A percentile compares a stretch with the other conserved stretches of the same genome.
Evolutionary conservation across 2,113 vertebrate genomes (phyloP).

Genomic region (Hemibates koningsi): DNA sequence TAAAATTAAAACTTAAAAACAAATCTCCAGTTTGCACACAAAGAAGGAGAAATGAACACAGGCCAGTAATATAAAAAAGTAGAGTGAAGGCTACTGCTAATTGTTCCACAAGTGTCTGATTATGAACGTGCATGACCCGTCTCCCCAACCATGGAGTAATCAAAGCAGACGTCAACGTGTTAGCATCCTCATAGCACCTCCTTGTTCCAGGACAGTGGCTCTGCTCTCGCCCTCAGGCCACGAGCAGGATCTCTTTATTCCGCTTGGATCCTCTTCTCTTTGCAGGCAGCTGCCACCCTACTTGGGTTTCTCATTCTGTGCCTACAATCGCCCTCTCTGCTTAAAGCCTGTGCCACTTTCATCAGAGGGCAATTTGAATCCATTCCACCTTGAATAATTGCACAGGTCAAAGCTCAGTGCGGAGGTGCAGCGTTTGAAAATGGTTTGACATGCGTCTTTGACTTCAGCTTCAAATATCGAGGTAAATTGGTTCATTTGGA

Average conservation of each 20-base stretch:
- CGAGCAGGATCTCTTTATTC: constrained; percentile 42
- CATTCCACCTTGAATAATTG: constrained; percentile 55
- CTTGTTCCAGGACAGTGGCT: constrained; percentile 17
- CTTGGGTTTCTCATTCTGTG: constrained; percentile 35
- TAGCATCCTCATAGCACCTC: not conserved
- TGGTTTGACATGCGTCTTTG: constrained; percentile 11
- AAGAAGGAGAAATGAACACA: not conserved
- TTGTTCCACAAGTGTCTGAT: not conserved
- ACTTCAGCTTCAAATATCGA: constrained; percentile 4
- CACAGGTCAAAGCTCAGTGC: constrained; percentile 26
- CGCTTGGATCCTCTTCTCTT: constrained; percentile 28
- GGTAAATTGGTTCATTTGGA: constrained; percentile 39
- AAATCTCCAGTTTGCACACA: not conserved
- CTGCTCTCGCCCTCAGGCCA: not conserved
- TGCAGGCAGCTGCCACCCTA: constrained; percentile 35
- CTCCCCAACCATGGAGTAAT: not conserved
- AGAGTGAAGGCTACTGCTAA: not conserved
- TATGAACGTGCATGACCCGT: not conserved
- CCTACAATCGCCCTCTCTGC: constrained; percentile 11
- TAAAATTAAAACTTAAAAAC: not conserved
- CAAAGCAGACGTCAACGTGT: constrained; percentile 11
- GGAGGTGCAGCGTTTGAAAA: constrained; percentile 19
- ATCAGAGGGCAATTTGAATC: constrained; percentile 37
- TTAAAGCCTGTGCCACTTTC: constrained; percentile 34
- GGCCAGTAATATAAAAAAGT: not conserved